phyloP scores from a whole-genome alignment of 2,797 vertebrate genomes.

The Apodemus agrarius region DNA sequence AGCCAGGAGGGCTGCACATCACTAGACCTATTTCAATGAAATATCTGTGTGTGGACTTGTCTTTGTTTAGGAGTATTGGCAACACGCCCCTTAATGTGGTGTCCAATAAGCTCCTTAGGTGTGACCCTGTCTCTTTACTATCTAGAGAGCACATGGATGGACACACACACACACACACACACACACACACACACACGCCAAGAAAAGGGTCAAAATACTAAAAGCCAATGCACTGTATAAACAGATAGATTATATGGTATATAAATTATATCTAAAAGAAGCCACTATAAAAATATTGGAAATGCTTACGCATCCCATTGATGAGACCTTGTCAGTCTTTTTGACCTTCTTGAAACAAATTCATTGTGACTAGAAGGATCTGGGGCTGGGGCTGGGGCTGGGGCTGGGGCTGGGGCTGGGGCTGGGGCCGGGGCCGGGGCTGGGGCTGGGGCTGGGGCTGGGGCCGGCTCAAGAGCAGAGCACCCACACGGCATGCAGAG shows the following conservation, averaged over 20 bases:
- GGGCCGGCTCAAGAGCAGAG: background rate
- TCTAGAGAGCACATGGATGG: background rate
- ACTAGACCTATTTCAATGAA: conserved; percentile 20
- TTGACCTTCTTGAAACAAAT: conserved; percentile 53
- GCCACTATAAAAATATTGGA: conserved; percentile 18
- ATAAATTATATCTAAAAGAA: conserved; percentile 36
- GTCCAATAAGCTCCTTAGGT: background rate
- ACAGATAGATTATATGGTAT: background rate
- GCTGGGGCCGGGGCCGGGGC: background rate
- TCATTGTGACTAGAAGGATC: conserved; percentile 34
- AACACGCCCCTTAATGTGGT: background rate
- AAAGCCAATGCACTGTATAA: background rate
- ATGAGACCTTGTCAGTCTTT: conserved; percentile 16
- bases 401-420: too few relatives aligned
- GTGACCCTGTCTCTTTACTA: background rate
- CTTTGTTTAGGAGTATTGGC: conserved; percentile 6
- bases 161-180: background rate
- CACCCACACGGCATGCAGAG: too few relatives aligned
- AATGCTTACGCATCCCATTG: background rate
- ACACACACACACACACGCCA: background rate
- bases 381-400: background rate
- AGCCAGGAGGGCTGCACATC: background rate
- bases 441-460: background rate
- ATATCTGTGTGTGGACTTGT: background rate
- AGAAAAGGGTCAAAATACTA: background rate